These are phyloP conservation scores for Patella vulgata DNA, from an alignment of 1,140 invertebrate genomes.

Conservation along the genomic window DNA sequence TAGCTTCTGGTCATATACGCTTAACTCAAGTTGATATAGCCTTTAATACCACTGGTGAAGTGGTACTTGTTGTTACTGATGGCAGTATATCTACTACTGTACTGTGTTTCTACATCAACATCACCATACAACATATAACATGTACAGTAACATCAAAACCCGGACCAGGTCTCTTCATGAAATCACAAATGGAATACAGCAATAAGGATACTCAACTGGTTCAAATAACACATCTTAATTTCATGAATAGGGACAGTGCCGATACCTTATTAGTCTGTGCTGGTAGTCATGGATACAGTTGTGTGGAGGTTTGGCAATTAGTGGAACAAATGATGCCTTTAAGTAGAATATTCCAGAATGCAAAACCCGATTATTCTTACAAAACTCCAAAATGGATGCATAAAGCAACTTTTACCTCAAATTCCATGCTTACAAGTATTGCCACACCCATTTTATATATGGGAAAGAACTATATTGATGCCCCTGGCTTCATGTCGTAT, in stretches of 20 bases:
- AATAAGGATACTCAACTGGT: constrained; percentile 36
- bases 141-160: constrained; percentile 76
- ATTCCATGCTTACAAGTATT: constrained; percentile 51
- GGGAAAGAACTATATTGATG: constrained; percentile 69
- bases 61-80: constrained; percentile 79
- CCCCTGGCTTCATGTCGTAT: constrained; percentile 75
- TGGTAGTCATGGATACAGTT: constrained; percentile 69
- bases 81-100: constrained; percentile 77
- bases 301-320: constrained; percentile 88
- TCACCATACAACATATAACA: constrained; percentile 65
- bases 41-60: constrained; percentile 73
- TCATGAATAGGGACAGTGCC: constrained; percentile 82
- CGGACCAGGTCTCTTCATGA: constrained; percentile 83
- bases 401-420: constrained; percentile 67
- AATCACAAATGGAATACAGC: constrained; percentile 69
- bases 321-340: constrained; percentile 81
- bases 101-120: constrained; percentile 78
- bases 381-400: constrained; percentile 76
- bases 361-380: constrained; percentile 64
- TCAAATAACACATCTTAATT: constrained; percentile 75
- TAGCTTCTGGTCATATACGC: constrained; percentile 78
- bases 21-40: constrained; percentile 79
- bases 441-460: constrained; percentile 60
- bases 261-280: constrained; percentile 83
- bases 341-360: constrained; percentile 79